Conservation (phyloP, 2,888 invertebrate genomes). For the Arctia plantaginis region DNA sequence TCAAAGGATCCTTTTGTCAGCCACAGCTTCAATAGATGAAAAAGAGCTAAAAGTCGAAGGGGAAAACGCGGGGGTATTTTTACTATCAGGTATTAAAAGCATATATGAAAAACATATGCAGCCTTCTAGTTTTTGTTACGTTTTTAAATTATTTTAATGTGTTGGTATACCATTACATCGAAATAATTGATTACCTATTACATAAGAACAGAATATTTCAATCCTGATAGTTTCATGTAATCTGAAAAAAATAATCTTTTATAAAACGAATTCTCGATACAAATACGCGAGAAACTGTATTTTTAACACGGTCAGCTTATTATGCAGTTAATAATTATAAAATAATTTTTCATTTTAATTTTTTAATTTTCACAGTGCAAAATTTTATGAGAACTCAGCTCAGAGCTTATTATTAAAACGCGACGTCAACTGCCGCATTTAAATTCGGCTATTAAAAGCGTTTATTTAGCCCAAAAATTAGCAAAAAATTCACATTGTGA, state of each 20-base stretch:
- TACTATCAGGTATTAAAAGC: no score
- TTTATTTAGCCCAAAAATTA: constrained; percentile 1
- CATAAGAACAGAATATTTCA: neutral
- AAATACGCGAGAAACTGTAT: neutral
- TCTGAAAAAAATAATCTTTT: neutral
- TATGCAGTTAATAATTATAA: neutral
- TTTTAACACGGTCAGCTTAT: neutral
- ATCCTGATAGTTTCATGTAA: neutral
- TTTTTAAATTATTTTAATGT: no score
- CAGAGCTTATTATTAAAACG: constrained; percentile 1
- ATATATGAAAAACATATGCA: neutral
- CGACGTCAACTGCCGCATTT: neutral
- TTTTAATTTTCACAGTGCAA: constrained; percentile 5
- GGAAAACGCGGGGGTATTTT: no score
- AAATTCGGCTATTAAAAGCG: neutral
- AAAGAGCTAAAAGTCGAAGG: no score
- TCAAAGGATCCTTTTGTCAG: no score
- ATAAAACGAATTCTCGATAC: neutral
- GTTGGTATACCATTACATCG: no score
- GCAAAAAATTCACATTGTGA: neutral
- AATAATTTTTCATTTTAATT: neutral
- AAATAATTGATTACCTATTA: no score
- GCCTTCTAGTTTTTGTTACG: neutral
- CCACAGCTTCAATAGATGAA: no score
- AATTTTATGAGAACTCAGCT: neutral